Evolutionary conservation across 1,140 invertebrate species (phyloP), one percentile per base, ranked within the genome.

Genomic region (Anagrus nilaparvatae): DNA sequence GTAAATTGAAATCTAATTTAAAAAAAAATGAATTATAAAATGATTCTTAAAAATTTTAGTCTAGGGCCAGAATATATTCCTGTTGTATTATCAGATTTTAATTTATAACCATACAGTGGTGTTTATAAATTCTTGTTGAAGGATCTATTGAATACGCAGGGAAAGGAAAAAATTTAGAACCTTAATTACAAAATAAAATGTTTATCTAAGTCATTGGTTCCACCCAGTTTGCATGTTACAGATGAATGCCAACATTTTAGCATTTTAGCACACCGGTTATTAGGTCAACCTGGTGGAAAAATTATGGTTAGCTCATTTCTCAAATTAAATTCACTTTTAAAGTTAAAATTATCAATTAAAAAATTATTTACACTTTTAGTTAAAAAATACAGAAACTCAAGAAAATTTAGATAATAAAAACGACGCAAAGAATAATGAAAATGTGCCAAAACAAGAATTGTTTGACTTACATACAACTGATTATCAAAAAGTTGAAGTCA

Each of bases 81-180:
- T 0, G 74, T 88, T 3, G 78, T 97, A 42, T 42, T 96, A 32
- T 83, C 84, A 8, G 93, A 97, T 63, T 84, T 96, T 36, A 97
- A 97, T 66, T 77, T 82, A 5, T 66, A 76, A 46, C 81, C 85
- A 0, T 57, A 78, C 28, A 81, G 79, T 25, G 67, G 76, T 4
- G 73, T 93, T 1, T 81, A 88, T 51, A 64, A 78, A 35, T 78
- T 91, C 31, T 93, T 31, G 74, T 70, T 1, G 65, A 68, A 13
- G 86, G 86, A 14, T 53, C 63, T 28, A 64, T 87, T 5, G 59
- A 75, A 48, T 82, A 77, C 51, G 53, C 64, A 28, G 68, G 67
- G 31, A 67, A 72, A 55, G 52, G 55, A 9, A 45, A 50, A 37
- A 58, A 54, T 40, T 56, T 72, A 9, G 52, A 56, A 25, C n/a